Evolutionary conservation across 2,113 vertebrate species (phyloP), one percentile per base, ranked within the genome.

Genomic region (Saccopteryx bilineata): DNA sequence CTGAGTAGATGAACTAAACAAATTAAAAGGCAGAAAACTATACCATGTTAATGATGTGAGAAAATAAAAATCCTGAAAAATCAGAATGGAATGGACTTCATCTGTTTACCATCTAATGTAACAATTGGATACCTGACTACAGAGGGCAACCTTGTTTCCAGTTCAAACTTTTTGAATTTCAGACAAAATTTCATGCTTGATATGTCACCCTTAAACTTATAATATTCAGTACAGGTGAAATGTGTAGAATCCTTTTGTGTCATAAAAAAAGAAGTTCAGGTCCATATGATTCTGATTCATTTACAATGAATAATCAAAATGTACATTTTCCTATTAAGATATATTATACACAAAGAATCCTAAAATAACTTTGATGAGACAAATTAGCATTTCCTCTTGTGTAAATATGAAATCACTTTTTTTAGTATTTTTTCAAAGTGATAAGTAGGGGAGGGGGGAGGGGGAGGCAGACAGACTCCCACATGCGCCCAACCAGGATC

Each of bases 291-390:
- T 92, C 26, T 82, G 50, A 96, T 87, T 93, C 79, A 96, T 89
- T 97, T 95, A 91, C n/a, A 93, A 28, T 93, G 69, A 69, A 65
- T 96, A 60, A 87, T 87, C 39, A 91, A 92, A 96, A 81, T 56
- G 0, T 60, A 91, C 31, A 69, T 63, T 50, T 96, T 96, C 66
- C 68, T 95, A 71, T 63, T 91, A 6, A 87, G 39, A 56, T 21
- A 91, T 10, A 58, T 96, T 79, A 90, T 78, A 92, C 14, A 84
- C 56, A 93, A 80, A 92, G 19, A 90, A 4, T 72, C 46, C 28
- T 83, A 86, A 60, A 15, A 90, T 86, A 91, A 91, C 48, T 66
- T 58, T 94, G 81, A 96, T 56, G 33, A 96, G 63, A 28, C 52
- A 94, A 87, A 52, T 91, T 48, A 95, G 24, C 28, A 93, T 92